These are phyloP conservation scores for Azorinus chamasolen DNA, from an alignment of 2,888 invertebrate species.

Conservation along the genomic window DNA sequence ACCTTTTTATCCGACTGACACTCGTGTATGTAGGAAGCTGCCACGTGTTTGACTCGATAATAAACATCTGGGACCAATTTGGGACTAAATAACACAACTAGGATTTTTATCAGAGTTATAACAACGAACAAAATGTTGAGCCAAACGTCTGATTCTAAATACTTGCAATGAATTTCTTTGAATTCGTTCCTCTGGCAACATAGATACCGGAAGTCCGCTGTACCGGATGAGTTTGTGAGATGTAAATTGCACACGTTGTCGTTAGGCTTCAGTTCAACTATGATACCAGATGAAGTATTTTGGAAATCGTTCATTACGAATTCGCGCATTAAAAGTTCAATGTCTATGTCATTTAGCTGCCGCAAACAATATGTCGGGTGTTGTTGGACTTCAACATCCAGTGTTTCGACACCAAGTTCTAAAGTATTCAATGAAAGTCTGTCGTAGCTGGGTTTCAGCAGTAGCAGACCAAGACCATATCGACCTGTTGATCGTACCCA, in stretches of 20 bases:
- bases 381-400: constrained; percentile 65
- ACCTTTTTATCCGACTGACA: constrained; percentile 19
- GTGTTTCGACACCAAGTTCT: constrained; percentile 70
- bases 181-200: constrained; percentile 36
- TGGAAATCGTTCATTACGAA: constrained; percentile 73
- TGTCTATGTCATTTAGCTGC: constrained; percentile 29
- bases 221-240: constrained; percentile 24
- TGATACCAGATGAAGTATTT: constrained; percentile 13
- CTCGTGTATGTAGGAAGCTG: constrained; percentile 18
- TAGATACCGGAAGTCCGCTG: constrained; percentile 39
- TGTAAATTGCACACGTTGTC: constrained; percentile 70
- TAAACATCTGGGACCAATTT: constrained; percentile 67
- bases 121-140: constrained; percentile 67
- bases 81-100: constrained; percentile 76
- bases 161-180: constrained; percentile 26
- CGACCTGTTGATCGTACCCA: constrained; percentile 74
- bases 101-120: constrained; percentile 70
- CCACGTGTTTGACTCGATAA: constrained; percentile 1
- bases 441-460: constrained; percentile 77
- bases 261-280: constrained; percentile 17
- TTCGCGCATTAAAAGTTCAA: constrained; percentile 48
- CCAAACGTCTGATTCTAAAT: constrained; percentile 63
- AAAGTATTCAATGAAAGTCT: constrained; percentile 74
- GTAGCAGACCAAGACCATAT: constrained; percentile 77
- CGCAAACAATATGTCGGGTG: constrained; percentile 71